Conservation (phyloP, 2,888 invertebrate species). For the Odontothrips loti region DNA sequence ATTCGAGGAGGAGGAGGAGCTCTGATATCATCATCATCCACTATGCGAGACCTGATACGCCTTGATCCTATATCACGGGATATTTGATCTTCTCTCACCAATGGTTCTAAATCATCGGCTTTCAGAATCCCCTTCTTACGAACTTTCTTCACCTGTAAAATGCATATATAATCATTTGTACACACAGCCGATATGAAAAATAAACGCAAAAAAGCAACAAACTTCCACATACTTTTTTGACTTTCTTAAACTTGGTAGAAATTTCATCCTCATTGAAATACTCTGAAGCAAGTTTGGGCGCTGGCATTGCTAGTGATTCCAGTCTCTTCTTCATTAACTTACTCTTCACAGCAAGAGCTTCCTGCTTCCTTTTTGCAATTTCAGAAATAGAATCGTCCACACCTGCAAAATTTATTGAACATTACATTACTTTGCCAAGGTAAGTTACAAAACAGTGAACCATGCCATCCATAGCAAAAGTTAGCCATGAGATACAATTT, state of each 20-base stretch:
- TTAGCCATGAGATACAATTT: not conserved
- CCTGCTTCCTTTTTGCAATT: conserved; percentile 36
- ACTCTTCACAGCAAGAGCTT: conserved; percentile 47
- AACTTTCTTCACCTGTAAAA: conserved; percentile 56
- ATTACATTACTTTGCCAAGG: not conserved
- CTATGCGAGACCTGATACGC: conserved; percentile 32
- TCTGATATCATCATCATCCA: conserved; percentile 38
- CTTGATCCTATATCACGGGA: conserved; percentile 45
- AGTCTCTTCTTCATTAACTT: conserved; percentile 63
- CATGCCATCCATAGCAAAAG: not conserved
- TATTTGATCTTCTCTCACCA: conserved; percentile 41
- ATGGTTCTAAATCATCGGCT: conserved; percentile 61
- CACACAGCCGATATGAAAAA: too few species aligned
- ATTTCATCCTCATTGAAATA: conserved; percentile 83
- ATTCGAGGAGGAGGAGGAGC: conserved; percentile 33
- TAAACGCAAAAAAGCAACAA: not conserved
- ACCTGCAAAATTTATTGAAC: conserved; percentile 40
- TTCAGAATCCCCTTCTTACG: conserved; percentile 59
- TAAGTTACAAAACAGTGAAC: not conserved
- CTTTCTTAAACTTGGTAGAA: conserved; percentile 78
- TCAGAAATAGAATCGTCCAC: conserved; percentile 37
- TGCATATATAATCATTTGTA: conserved; percentile 11
- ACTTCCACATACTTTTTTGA: conserved; percentile 59
- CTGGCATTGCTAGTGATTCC: conserved; percentile 67
- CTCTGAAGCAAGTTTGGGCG: conserved; percentile 73